Percentiles rank a stretch among this genome's conserved stretches.
Evolutionary conservation across 1,140 invertebrate genomes (phyloP).

Genomic region (Drosophila miranda): DNA sequence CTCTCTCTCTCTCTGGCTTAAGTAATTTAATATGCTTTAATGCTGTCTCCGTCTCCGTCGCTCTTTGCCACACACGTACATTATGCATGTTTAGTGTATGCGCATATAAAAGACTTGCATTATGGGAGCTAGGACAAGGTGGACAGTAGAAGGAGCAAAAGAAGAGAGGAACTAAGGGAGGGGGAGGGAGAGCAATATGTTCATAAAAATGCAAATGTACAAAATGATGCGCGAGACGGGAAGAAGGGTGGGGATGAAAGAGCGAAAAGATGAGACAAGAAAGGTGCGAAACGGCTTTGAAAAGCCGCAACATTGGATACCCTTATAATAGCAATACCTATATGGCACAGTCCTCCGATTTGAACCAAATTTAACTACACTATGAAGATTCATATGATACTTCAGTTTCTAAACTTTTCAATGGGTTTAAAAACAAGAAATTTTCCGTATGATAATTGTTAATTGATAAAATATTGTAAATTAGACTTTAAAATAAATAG

Average conservation of each 20-base stretch:
- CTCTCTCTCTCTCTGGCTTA: slow-evolving; percentile 41
- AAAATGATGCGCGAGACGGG: slow-evolving; percentile 53
- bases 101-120: slow-evolving; percentile 78
- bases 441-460: no score
- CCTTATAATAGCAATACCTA: no score
- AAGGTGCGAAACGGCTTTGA: no score
- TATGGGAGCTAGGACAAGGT: slow-evolving; percentile 48
- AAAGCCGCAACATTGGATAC: no score
- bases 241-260: slow-evolving; percentile 53
- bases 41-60: slow-evolving; percentile 13
- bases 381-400: no score
- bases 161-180: not conserved
- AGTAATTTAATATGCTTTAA: slow-evolving; percentile 80
- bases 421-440: no score
- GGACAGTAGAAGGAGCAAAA: slow-evolving; percentile 13
- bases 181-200: slow-evolving; percentile 54
- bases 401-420: no score
- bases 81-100: slow-evolving; percentile 76
- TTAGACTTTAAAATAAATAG: no score
- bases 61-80: slow-evolving; percentile 24
- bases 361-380: no score
- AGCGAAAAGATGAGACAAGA: slow-evolving; percentile 8
- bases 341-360: no score
- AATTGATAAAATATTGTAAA: no score
- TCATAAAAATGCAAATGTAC: slow-evolving; percentile 79